Percentiles rank a stretch among this genome's conserved stretches.
These are phyloP conservation scores for Pseudolaguvia tuberculata DNA, from an alignment of 2,113 vertebrate genomes.

Conservation along the genomic window DNA sequence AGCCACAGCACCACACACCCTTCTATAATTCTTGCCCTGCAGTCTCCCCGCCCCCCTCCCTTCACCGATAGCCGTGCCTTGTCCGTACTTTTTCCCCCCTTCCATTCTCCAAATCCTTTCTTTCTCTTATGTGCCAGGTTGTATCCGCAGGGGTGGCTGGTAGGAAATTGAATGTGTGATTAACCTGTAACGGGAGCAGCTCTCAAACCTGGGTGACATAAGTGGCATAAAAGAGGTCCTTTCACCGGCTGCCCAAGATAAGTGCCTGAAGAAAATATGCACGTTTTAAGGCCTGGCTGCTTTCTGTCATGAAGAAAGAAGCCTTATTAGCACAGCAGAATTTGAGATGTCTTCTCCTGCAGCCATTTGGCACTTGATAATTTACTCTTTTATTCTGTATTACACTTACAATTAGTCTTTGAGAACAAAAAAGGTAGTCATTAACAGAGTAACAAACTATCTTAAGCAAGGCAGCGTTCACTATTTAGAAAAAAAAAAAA, in stretches of 20 bases:
- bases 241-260: conserved; percentile 30
- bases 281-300: conserved; percentile 45
- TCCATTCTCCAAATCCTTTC: not conserved
- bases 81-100: not conserved
- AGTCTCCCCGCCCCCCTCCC: conserved; percentile 4
- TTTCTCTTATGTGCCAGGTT: conserved; percentile 2
- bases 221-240: conserved; percentile 38
- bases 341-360: conserved; percentile 46
- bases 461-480: not conserved
- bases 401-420: not conserved
- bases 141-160: conserved; percentile 14
- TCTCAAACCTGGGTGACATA: conserved; percentile 44
- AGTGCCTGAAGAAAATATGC: conserved; percentile 46
- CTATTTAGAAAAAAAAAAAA: too few relatives aligned
- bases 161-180: conserved; percentile 47
- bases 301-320: conserved; percentile 39
- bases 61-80: conserved; percentile 25
- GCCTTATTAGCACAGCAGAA: conserved; percentile 49
- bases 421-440: not conserved
- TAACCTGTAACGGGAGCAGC: conserved; percentile 35
- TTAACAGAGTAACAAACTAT: not conserved
- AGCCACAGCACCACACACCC: conserved; percentile 27
- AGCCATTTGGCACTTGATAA: conserved; percentile 47
- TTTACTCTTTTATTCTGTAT: conserved; percentile 24
- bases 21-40: conserved; percentile 32